Evolutionary conservation across 1,140 invertebrate genomes (phyloP), one percentile per base, ranked within the genome.

Genomic region (Heliconius nattereri): DNA sequence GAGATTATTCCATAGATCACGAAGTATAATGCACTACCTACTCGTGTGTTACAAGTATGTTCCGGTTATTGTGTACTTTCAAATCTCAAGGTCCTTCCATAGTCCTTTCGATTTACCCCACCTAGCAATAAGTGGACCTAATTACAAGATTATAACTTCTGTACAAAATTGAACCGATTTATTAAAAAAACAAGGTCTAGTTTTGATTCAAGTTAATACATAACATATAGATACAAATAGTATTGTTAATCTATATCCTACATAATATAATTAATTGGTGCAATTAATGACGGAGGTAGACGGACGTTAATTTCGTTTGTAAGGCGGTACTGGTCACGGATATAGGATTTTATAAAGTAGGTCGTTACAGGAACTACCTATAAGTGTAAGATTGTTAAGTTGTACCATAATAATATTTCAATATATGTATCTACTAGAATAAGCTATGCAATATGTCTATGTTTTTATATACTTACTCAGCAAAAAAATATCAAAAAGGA

Each of bases 41-140:
- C 60, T 66, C 77, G 71, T 79, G 72, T 76, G 71, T 73, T 81
- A 81, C 72, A 73, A 83, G 81, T 81, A 81, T 81, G 89, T 90
- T 91, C 90, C 87, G 90, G 86, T 89, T 87, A 84, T 84, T 83
- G 85, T 85, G 84, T 79, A 91, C 90, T 91, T 91, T 91, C 90
- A 87, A 91, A 88, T 83, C 78, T 79, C 90, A 91, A 91, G 90
- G 90, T 89, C 86, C 83, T 87, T 87, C 79, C 81, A 81, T 80
- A 85, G 83, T 85, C 84, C 83, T 87, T 85, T 87, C 85, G 83
- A 83, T 78, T 82, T 84, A 84, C 86, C 85, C 85, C 86, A 84
- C 87, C 86, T 85, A 88, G 76, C 81, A 80, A 73, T 78, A 80
- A 83, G 78, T 79, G 73, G 80, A 85, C 82, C 81, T 84, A 83